Conservation (phyloP, 2,797 vertebrate species). For the Enteromius radiatus region DNA sequence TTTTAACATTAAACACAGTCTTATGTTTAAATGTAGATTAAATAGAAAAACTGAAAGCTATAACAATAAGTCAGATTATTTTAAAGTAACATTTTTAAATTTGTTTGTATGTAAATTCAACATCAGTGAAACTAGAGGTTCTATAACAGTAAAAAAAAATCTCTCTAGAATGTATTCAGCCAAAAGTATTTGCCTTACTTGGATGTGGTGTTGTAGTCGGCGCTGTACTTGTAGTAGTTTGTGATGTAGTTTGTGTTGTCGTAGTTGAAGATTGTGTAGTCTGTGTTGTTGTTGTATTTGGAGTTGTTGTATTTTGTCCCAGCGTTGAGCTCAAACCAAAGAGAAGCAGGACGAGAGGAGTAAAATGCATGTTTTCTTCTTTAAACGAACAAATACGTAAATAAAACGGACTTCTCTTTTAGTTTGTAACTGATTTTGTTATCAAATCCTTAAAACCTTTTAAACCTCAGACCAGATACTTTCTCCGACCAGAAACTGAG, state of each 20-base stretch:
- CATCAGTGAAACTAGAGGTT: background rate
- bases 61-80: background rate
- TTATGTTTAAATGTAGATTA: background rate
- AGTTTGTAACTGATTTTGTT: background rate
- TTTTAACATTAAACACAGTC: background rate
- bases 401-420: background rate
- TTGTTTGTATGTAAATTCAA: background rate
- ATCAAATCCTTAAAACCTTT: background rate
- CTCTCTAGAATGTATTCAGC: background rate
- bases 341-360: constrained; percentile 62
- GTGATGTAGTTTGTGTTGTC: background rate
- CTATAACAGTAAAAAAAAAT: background rate
- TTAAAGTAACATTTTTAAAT: background rate
- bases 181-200: constrained; percentile 23
- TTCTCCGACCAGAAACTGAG: background rate
- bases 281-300: constrained; percentile 59
- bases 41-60: background rate
- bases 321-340: constrained; percentile 62
- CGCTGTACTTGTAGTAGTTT: background rate
- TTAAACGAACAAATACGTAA: background rate
- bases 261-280: background rate
- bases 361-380: constrained; percentile 46
- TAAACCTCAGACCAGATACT: background rate
- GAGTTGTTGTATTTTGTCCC: constrained; percentile 60
- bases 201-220: constrained; percentile 22